A percentile compares a stretch with the other conserved stretches of the same genome.
Conservation (phyloP, 2,113 vertebrate species). For the Otolemur garnettii region DNA sequence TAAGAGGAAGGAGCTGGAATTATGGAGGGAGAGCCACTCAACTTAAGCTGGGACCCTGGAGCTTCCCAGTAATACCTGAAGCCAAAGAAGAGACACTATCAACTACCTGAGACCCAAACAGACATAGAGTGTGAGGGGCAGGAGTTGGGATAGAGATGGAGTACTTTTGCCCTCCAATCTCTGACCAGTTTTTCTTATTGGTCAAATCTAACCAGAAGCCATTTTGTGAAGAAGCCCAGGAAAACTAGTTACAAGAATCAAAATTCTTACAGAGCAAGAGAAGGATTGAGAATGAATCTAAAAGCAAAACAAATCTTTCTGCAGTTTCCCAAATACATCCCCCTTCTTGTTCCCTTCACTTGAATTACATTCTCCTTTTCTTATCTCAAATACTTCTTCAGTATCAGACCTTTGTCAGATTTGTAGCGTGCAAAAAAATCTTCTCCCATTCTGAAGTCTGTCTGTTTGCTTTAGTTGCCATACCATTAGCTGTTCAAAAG, state of each 20-base stretch:
- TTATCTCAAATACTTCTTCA: constrained; percentile 17
- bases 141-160: too few species aligned
- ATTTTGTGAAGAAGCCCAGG: background rate
- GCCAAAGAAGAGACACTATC: background rate
- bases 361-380: constrained; percentile 5
- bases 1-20: background rate
- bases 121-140: background rate
- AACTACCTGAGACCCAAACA: background rate
- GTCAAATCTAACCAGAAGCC: background rate
- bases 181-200: background rate
- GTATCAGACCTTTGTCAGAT: too few species aligned
- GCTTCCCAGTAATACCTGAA: background rate
- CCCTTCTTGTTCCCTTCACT: background rate
- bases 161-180: background rate
- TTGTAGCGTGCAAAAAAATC: too few species aligned
- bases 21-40: background rate
- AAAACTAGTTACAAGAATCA: background rate
- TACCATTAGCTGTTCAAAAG: too few species aligned
- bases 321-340: background rate
- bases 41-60: background rate
- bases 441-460: too few species aligned
- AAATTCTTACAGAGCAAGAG: background rate
- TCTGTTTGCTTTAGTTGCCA: too few species aligned
- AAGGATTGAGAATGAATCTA: background rate
- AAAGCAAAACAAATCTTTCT: constrained; percentile 40